phyloP scores from a whole-genome alignment of 2,888 invertebrate species.

The Camptogramma bilineatum region DNA sequence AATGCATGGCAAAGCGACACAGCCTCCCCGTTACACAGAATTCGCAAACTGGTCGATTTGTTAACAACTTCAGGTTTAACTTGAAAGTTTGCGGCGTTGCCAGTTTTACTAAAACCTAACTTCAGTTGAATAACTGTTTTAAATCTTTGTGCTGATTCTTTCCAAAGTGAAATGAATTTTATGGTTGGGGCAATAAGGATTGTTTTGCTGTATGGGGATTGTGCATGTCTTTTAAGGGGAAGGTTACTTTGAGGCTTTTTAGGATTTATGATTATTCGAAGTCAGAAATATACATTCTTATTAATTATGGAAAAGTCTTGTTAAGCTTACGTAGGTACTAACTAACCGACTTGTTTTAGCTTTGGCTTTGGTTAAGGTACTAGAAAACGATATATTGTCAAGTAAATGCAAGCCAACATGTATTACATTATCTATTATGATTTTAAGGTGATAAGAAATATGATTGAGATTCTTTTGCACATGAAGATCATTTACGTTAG shows the following conservation, averaged over 20 bases:
- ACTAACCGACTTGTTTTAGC: no score
- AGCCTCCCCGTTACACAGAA: constrained; percentile 49
- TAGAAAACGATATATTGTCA: no score
- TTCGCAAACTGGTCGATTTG: constrained; percentile 62
- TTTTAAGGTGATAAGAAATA: no score
- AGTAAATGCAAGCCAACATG: no score
- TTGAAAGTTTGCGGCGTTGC: constrained; percentile 67
- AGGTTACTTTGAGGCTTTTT: background rate
- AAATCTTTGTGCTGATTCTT: constrained; percentile 46
- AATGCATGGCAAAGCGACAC: constrained; percentile 55
- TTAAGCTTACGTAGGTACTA: no score
- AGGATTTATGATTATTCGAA: background rate
- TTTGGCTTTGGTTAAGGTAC: no score
- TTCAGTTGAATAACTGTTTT: constrained; percentile 63
- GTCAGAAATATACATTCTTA: no score
- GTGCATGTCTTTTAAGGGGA: constrained; percentile 49
- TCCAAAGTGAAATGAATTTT: constrained; percentile 42
- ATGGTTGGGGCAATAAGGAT: rapidly evolving
- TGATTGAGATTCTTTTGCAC: no score
- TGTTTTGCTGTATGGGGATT: background rate
- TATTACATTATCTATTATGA: no score
- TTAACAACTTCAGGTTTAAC: constrained; percentile 66
- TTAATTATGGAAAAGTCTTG: no score
- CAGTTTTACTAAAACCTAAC: constrained; percentile 60
- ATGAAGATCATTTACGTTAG: no score